Conservation (phyloP, 1,140 invertebrate species). For the Teleogryllus occipitalis region DNA sequence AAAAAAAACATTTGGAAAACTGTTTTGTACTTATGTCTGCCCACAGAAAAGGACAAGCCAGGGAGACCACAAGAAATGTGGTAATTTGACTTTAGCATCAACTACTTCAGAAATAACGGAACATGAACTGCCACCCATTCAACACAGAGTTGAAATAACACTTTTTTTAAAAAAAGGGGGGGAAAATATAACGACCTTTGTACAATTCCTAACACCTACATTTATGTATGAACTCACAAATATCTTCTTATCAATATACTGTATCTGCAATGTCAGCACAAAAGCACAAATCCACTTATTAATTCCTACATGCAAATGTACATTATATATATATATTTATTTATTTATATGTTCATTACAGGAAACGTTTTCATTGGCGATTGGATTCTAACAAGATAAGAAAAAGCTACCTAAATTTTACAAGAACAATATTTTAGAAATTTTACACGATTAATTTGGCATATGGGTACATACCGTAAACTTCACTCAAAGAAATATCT, state of each 20-base stretch:
- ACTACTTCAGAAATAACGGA: too few relatives aligned
- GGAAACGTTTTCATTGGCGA: neutral
- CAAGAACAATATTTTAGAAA: slow-evolving; percentile 1
- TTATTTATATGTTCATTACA: neutral
- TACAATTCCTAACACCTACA: neutral
- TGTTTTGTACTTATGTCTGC: neutral
- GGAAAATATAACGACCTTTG: neutral
- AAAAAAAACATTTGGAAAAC: neutral
- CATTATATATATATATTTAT: neutral
- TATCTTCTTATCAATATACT: neutral
- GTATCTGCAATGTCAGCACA: neutral
- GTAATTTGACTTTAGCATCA: too few relatives aligned
- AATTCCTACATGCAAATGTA: slow-evolving; percentile 1
- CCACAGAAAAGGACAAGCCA: neutral
- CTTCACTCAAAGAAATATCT: neutral
- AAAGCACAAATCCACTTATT: neutral
- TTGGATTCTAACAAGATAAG: slow-evolving; percentile 1
- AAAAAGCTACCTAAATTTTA: slow-evolving; percentile 3
- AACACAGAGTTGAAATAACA: neutral
- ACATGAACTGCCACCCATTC: neutral
- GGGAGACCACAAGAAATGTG: neutral
- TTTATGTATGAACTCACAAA: neutral
- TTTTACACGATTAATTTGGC: neutral
- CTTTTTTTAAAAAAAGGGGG: neutral
- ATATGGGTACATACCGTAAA: neutral